Percentiles rank a stretch among this genome's conserved stretches.
phyloP scores from a whole-genome alignment of 2,888 invertebrate species.

The Cantharis rustica region DNA sequence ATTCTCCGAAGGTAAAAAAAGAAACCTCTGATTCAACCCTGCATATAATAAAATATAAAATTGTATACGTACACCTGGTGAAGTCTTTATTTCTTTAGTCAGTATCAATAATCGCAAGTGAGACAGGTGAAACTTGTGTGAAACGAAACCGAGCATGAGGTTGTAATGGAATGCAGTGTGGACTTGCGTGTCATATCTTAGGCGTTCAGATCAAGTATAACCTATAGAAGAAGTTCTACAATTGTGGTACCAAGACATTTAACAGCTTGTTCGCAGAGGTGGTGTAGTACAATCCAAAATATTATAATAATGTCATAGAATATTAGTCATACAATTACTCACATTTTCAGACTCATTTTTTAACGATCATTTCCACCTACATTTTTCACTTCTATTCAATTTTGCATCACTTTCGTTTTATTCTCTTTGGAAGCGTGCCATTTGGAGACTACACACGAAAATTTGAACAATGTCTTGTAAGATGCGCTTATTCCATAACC shows the following conservation, averaged over 20 bases:
- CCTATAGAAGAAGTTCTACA: slow-evolving; percentile 14
- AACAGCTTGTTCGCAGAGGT: slow-evolving; percentile 13
- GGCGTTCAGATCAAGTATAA: slow-evolving; percentile 30
- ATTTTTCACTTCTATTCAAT: neutral
- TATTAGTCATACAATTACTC: slow-evolving; percentile 2
- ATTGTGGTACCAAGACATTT: slow-evolving; percentile 25
- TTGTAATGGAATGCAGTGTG: slow-evolving; percentile 34
- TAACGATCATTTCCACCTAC: neutral
- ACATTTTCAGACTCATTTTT: neutral
- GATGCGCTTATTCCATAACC: neutral
- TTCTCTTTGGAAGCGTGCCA: neutral
- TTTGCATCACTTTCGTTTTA: neutral
- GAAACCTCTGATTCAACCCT: slow-evolving; percentile 21
- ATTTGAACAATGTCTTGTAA: neutral
- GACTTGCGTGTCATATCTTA: slow-evolving; percentile 38
- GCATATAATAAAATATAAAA: slow-evolving; percentile 10
- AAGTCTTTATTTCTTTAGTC: neutral
- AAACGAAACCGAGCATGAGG: neutral
- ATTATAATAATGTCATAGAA: neutral
- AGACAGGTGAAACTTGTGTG: neutral
- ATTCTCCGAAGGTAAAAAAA: slow-evolving; percentile 16
- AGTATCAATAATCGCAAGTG: neutral
- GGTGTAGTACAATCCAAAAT: slow-evolving; percentile 23
- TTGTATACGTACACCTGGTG: neutral
- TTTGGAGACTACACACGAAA: neutral